A percentile compares a stretch with the other conserved stretches of the same genome.
These are phyloP conservation scores for Hyla sarda DNA, from an alignment of 2,113 vertebrate genomes.

Conservation along the genomic window DNA sequence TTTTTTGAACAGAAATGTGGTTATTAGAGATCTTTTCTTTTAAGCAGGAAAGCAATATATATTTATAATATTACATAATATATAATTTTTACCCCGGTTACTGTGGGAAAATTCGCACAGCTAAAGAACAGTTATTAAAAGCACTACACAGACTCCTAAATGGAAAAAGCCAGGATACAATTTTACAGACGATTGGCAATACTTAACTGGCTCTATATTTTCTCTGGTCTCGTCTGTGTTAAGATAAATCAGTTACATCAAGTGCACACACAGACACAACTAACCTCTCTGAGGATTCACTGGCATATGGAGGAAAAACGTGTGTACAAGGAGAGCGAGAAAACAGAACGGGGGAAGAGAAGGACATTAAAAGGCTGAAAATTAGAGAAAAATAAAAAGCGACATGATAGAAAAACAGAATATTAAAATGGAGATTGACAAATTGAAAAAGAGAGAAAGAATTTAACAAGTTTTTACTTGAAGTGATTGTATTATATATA, in stretches of 20 bases:
- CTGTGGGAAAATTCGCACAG: slow-evolving; percentile 30
- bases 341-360: not conserved
- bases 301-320: slow-evolving; percentile 42
- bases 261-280: slow-evolving; percentile 54
- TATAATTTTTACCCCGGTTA: slow-evolving; percentile 11
- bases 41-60: no score
- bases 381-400: not conserved
- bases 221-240: slow-evolving; percentile 47
- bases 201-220: slow-evolving; percentile 55
- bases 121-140: slow-evolving; percentile 58
- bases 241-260: slow-evolving; percentile 58
- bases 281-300: slow-evolving; percentile 46
- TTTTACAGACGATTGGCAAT: slow-evolving; percentile 59
- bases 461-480: not conserved
- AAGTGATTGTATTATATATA: no score
- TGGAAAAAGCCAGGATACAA: slow-evolving; percentile 55
- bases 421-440: not conserved
- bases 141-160: slow-evolving; percentile 55
- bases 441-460: not conserved
- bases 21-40: not conserved
- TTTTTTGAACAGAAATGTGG: not conserved
- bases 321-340: not conserved
- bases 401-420: not conserved
- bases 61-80: no score
- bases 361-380: not conserved